These are phyloP conservation scores for Sthenelais limicola DNA, from an alignment of 2,888 invertebrate genomes.

Conservation along the genomic window DNA sequence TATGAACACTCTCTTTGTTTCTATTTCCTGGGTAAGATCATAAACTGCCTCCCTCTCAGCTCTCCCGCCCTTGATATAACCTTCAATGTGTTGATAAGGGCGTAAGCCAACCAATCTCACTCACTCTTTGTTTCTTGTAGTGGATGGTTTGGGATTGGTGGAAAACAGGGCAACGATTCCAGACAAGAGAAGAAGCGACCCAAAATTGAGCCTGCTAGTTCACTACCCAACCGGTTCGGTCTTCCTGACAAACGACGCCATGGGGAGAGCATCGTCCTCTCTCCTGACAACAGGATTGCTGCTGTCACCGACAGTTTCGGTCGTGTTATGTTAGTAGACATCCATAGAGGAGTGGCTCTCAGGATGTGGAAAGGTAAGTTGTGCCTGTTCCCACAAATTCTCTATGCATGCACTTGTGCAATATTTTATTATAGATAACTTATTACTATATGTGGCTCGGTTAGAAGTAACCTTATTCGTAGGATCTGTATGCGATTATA, in stretches of 20 bases:
- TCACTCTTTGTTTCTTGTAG: too few species aligned
- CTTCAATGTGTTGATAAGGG: too few species aligned
- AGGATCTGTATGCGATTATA: too few species aligned
- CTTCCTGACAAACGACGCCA: constrained; percentile 85
- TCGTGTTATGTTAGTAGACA: constrained; percentile 89
- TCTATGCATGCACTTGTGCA: background rate
- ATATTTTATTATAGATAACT: background rate
- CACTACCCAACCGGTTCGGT: constrained; percentile 84
- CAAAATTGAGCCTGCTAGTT: constrained; percentile 79
- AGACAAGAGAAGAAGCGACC: constrained; percentile 65
- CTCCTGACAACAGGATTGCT: constrained; percentile 85
- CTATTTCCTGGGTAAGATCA: too few species aligned
- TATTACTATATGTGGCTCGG: background rate
- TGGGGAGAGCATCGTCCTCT: constrained; percentile 82
- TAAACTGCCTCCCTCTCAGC: too few species aligned
- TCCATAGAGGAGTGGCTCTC: constrained; percentile 83
- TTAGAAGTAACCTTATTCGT: too few species aligned
- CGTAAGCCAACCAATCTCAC: too few species aligned
- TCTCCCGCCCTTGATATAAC: too few species aligned
- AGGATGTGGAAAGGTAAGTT: constrained; percentile 86
- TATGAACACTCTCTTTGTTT: too few species aligned
- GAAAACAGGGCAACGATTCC: constrained; percentile 57
- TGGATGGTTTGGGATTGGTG: constrained; percentile 73
- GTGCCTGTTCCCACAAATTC: background rate
- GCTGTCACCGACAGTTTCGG: constrained; percentile 90